A percentile compares a stretch with the other conserved stretches of the same genome.
Conservation (phyloP, 2,888 invertebrate species). For the Antheraea yamamai region DNA sequence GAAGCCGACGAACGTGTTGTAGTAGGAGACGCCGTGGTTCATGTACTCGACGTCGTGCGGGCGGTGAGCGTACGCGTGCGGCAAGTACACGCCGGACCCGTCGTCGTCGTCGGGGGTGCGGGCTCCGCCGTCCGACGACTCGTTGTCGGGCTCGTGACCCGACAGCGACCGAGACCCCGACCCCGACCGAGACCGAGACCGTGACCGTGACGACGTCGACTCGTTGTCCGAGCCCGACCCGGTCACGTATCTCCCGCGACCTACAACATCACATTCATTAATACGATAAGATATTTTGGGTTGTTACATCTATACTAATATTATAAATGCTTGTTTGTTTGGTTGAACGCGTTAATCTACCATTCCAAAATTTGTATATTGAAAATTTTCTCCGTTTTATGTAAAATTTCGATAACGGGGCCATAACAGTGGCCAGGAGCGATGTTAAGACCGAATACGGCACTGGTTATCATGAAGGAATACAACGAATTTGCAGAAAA, state of each 20-base stretch:
- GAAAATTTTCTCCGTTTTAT: no score
- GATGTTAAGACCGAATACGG: no score
- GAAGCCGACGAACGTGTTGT: constrained; percentile 83
- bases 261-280: constrained; percentile 50
- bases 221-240: constrained; percentile 78
- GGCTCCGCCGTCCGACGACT: constrained; percentile 88
- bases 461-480: no score
- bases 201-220: constrained; percentile 89
- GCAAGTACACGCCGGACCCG: constrained; percentile 83
- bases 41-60: constrained; percentile 72
- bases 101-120: constrained; percentile 86
- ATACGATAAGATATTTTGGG: no score
- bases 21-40: constrained; percentile 83
- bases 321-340: no score
- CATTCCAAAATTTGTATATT: no score
- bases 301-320: no score
- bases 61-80: constrained; percentile 82
- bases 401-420: no score
- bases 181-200: constrained; percentile 68
- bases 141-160: constrained; percentile 89
- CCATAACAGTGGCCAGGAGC: no score
- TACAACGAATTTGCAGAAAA: no score
- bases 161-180: constrained; percentile 87
- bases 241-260: constrained; percentile 86
- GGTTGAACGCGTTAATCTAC: no score